These are phyloP conservation scores for Ranitomeya variabilis DNA, from an alignment of 2,113 vertebrate genomes.

Conservation along the genomic window DNA sequence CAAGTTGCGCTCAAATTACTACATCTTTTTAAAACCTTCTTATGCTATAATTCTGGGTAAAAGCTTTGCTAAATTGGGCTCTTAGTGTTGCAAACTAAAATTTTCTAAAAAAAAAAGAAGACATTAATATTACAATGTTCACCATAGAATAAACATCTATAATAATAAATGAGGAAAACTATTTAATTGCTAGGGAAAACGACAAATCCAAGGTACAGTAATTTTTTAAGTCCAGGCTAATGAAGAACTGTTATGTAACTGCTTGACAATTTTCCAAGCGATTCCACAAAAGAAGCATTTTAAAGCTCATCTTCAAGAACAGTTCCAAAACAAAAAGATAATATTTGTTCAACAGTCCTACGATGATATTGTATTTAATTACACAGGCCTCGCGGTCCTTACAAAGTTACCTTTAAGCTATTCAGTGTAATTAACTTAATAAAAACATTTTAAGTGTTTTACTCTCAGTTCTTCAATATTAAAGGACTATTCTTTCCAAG, in stretches of 20 bases:
- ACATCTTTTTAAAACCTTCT: too few relatives aligned
- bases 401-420: not conserved
- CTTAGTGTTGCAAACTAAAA: not conserved
- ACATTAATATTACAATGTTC: not conserved
- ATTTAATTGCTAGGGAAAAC: not conserved
- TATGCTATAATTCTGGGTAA: too few relatives aligned
- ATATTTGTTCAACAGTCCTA: not conserved
- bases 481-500: not conserved
- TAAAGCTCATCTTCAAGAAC: not conserved
- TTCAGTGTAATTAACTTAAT: conserved; percentile 12
- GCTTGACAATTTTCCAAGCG: conserved; percentile 9
- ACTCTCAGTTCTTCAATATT: not conserved
- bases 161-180: not conserved
- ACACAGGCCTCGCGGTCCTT: not conserved
- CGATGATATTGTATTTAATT: not conserved
- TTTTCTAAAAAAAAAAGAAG: not conserved
- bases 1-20: too few relatives aligned
- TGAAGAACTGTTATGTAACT: not conserved
- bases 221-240: not conserved
- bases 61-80: too few relatives aligned
- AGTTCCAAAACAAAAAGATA: not conserved
- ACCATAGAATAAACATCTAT: not conserved
- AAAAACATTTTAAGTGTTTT: not conserved
- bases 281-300: not conserved
- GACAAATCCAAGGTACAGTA: not conserved